Evolutionary conservation across 2,888 invertebrate species (phyloP).

Genomic region (Hermaeophaga mercurialis): DNA sequence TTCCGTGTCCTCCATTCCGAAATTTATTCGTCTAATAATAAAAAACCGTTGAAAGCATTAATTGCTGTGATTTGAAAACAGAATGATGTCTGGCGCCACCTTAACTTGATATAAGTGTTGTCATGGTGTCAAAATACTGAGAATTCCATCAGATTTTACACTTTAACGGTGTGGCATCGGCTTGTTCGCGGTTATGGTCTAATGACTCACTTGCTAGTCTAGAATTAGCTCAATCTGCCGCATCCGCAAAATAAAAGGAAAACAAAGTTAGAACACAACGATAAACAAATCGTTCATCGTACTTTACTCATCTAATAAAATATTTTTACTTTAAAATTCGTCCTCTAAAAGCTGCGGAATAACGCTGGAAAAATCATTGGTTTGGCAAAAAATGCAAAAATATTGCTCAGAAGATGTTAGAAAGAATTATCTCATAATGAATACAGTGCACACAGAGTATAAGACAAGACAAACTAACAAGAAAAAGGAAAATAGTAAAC

Average conservation of each 20-base stretch:
- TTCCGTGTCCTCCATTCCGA: slow-evolving; percentile 9
- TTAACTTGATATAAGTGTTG: slow-evolving; percentile 19
- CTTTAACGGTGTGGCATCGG: slow-evolving; percentile 25
- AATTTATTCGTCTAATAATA: slow-evolving; percentile 32
- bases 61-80: slow-evolving; percentile 33
- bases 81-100: slow-evolving; percentile 35
- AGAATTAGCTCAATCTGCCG: slow-evolving; percentile 20
- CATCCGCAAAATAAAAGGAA: neutral
- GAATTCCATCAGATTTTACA: slow-evolving; percentile 21
- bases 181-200: slow-evolving; percentile 21
- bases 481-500: too few species aligned
- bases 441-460: too few species aligned
- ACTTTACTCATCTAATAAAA: too few species aligned
- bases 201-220: slow-evolving; percentile 24
- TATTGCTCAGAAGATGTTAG: too few species aligned
- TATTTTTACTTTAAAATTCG: too few species aligned
- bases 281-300: too few species aligned
- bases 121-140: slow-evolving; percentile 27
- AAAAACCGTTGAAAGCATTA: slow-evolving; percentile 35
- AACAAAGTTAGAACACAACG: too few species aligned
- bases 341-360: too few species aligned
- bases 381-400: too few species aligned
- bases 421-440: too few species aligned
- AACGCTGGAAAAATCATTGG: too few species aligned
- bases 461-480: too few species aligned